Base-by-base conservation (phyloP, 2,888 invertebrate species). In the Nezara viridula region DNA sequence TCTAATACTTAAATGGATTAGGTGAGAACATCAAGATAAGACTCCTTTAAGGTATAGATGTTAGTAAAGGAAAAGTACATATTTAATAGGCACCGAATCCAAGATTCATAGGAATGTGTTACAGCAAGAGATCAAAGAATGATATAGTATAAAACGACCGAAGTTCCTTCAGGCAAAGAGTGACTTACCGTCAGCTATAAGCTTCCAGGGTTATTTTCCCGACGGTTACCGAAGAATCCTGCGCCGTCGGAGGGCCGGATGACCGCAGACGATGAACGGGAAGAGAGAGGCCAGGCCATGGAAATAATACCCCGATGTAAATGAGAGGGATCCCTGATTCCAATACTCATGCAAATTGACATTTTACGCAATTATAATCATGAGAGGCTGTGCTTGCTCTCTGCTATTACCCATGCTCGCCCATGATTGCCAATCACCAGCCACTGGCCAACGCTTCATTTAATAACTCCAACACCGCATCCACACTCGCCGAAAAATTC, bases 291-390 rank as follows among this genome's bases (percentile, higher is more conserved):
- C 7, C 44, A 86, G 87, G 89, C 89, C 88, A 47, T 88, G 90
- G 66, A 91, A 91, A 91, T 91, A 91, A 91, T 91, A 91, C 89
- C 90, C 66, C 89, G 90, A 91, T 91, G 91, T 91, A 91, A 91
- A 91, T 91, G 91, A 91, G 91, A 90, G 86, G 90, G 90, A 90
- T 91, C 90, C 90, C 90, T 91, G 91, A 91, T 91, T 91, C 91
- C 91, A 91, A 91, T 91, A 91, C 91, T 90, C 91, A 91, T 91
- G 91, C 91, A 91, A 91, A 91, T 91, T 91, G 91, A 91, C 91
- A 90, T 91, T 91, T 90, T 91, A 91, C 91, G 90, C 91, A 91
- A 91, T 91, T 91, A 91, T 91, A 90, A 90, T 89, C 90, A 90
- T 89, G 89, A 89, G 90, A 55, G 85, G 32, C 81, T 3, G 85